A percentile compares a stretch with the other conserved stretches of the same genome.
phyloP scores from a whole-genome alignment of 2,113 vertebrate genomes.

The Daubentonia madagascariensis region DNA sequence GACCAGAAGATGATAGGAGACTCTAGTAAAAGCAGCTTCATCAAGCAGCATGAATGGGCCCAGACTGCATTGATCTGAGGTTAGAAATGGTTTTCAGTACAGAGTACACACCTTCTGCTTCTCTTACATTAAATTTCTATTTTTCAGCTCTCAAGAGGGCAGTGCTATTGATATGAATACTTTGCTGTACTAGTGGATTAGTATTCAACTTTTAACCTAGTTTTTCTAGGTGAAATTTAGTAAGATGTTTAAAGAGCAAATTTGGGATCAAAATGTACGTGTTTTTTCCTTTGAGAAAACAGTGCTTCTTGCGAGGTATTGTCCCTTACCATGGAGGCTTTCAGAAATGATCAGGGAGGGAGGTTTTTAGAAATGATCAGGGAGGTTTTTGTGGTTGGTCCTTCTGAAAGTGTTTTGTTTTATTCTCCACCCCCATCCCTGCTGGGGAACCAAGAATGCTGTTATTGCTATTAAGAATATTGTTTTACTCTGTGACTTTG shows the following conservation, averaged over 20 bases:
- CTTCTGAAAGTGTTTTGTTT: conserved; percentile 6
- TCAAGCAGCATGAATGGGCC: neutral
- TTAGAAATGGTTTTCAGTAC: neutral
- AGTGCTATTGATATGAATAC: neutral
- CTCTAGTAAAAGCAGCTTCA: neutral
- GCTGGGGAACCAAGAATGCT: neutral
- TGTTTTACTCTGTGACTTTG: conserved; percentile 18
- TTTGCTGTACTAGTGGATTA: neutral
- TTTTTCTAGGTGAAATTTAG: neutral
- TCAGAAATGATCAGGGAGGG: neutral
- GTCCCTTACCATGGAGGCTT: neutral
- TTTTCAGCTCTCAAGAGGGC: neutral
- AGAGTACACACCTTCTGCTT: neutral
- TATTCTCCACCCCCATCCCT: neutral
- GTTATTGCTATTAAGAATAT: neutral
- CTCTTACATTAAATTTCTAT: neutral
- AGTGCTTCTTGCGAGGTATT: neutral
- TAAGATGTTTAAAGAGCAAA: neutral
- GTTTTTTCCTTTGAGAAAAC: neutral
- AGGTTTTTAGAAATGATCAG: neutral
- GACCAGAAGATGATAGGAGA: neutral
- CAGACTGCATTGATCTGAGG: neutral
- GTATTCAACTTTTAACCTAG: neutral
- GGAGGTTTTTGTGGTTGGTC: neutral
- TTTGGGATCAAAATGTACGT: neutral